Evolutionary conservation across 2,797 vertebrate species (phyloP).

Genomic region (Ammospiza maritima): DNA sequence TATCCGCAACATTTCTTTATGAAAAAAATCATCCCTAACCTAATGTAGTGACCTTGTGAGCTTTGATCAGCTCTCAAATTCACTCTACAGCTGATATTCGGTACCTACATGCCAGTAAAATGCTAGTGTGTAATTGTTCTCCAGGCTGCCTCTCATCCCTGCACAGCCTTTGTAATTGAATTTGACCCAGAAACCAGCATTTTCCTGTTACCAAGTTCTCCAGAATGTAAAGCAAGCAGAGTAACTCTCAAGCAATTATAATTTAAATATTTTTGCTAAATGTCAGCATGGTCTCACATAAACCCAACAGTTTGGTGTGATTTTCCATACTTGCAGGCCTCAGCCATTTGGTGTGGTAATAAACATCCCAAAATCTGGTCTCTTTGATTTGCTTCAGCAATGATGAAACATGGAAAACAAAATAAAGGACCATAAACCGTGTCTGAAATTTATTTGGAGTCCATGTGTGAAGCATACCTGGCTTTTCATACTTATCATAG

Average conservation of each 20-base stretch:
- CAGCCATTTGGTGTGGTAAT: constrained; percentile 4
- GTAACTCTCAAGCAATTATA: background rate
- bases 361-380: constrained; percentile 9
- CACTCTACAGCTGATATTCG: background rate
- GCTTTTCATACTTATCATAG: constrained; percentile 36
- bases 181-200: background rate
- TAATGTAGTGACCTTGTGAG: background rate
- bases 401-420: constrained; percentile 52
- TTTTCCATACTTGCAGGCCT: background rate
- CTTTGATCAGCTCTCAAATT: background rate
- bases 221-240: background rate
- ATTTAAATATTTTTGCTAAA: background rate
- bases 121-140: background rate
- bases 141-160: background rate
- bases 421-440: constrained; percentile 5
- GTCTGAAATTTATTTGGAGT: constrained; percentile 31
- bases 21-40: background rate
- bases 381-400: constrained; percentile 21
- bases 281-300: background rate
- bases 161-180: background rate
- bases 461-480: constrained; percentile 31
- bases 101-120: background rate
- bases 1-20: background rate
- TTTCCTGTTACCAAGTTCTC: background rate
- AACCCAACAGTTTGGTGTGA: background rate